These are phyloP conservation scores for Siniperca scherzeri DNA, from an alignment of 2,797 vertebrate genomes.

Conservation along the genomic window DNA sequence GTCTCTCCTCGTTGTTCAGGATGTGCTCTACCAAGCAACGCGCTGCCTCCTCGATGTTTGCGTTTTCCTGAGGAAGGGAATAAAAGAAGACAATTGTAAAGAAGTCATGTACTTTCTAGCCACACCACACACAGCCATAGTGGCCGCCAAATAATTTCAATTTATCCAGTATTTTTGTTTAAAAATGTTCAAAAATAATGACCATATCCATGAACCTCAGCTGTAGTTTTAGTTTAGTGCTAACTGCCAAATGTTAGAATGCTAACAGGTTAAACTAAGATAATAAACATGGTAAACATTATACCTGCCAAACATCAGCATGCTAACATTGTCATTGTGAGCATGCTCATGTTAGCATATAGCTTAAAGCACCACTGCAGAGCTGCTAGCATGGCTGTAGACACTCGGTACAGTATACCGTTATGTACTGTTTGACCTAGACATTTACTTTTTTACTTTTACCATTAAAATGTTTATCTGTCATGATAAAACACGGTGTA, in stretches of 20 bases:
- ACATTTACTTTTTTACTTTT: background rate
- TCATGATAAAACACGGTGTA: background rate
- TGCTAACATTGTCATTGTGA: background rate
- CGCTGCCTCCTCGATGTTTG: slow-evolving; percentile 85
- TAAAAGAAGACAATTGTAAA: background rate
- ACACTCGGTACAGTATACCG: background rate
- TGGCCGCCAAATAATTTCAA: background rate
- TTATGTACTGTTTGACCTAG: background rate
- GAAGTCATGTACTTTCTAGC: background rate
- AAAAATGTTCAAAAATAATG: background rate
- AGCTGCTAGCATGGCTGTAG: background rate
- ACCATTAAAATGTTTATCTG: background rate
- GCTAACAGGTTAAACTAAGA: background rate
- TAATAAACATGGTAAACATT: background rate
- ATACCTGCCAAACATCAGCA: background rate
- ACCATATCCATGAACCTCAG: background rate
- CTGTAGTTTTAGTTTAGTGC: background rate
- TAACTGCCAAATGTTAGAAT: background rate
- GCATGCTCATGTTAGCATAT: background rate
- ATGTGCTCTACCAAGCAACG: slow-evolving; percentile 86
- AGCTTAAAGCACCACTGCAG: background rate
- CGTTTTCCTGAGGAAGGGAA: slow-evolving; percentile 81
- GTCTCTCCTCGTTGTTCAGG: slow-evolving; percentile 82
- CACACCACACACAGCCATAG: background rate
- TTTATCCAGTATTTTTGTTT: background rate